Conservation (phyloP, 2,888 invertebrate genomes). For the Clitarchus hookeri region DNA sequence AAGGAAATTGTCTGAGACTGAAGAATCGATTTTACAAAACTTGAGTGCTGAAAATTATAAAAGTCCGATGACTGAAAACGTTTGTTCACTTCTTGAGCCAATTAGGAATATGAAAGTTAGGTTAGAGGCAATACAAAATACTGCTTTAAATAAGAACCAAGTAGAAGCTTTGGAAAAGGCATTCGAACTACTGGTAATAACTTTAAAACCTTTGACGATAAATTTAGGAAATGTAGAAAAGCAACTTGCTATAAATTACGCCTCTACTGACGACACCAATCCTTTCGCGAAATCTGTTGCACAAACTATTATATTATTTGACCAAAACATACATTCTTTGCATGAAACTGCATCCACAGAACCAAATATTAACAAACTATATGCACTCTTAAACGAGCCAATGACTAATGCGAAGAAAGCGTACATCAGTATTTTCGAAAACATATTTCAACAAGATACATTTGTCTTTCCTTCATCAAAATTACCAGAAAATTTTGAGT, state of each 20-base stretch:
- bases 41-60: background rate
- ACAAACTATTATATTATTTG: slow-evolving; percentile 30
- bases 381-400: background rate
- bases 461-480: background rate
- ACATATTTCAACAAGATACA: background rate
- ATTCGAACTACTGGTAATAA: background rate
- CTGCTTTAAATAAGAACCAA: background rate
- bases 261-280: background rate
- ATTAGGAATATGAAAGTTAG: background rate
- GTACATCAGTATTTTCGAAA: background rate
- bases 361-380: background rate
- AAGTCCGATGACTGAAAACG: background rate
- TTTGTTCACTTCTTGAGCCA: background rate
- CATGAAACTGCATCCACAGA: background rate
- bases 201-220: slow-evolving; percentile 25
- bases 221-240: slow-evolving; percentile 24
- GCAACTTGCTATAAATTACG: slow-evolving; percentile 20
- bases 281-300: slow-evolving; percentile 24
- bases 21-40: background rate
- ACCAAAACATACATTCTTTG: background rate
- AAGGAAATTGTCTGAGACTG: background rate
- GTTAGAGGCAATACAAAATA: background rate
- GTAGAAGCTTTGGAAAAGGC: background rate
- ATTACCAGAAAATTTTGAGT: background rate
- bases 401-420: background rate